Base-by-base conservation (phyloP, 2,888 invertebrate species). In the Pteria penguin region DNA sequence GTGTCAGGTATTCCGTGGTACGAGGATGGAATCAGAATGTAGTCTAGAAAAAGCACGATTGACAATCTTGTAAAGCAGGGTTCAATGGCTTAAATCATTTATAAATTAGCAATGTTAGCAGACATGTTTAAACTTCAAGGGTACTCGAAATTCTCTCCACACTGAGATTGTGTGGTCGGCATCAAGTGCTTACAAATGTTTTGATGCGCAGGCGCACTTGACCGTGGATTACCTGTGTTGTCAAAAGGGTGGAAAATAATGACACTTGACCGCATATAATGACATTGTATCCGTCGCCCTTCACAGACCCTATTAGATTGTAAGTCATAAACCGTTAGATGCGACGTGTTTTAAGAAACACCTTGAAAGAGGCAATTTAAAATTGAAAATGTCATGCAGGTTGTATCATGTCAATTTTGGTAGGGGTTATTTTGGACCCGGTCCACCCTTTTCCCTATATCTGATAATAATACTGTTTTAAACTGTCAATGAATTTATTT, bases 1-100 rank as follows among this genome's bases (percentile, higher is more conserved):
- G 67, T 55, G 54, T 54, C 67, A 67, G 67, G 52, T 54, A 22
- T 54, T 31, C 45, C 45, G 18, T 14, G 18, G 45, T 45, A 45
- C 45, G 8, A 14, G 11, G 18, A 14, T 45, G 11, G 45, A 45
- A 45, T 45, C 18, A 14, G 45, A 45, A 45, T 45, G 11, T 45
- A 45, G 45, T 18, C 18, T 45, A 14, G 45, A 45, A 45, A 45
- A 14, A 18, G 18, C 45, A 45, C 45, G 45, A 45, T 45, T 45
- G 45, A 45, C 8, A 45, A 14, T 45, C 18, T 18, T 14, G 45
- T 45, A 45, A 18, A 18, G 18, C 18, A 45, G 45, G 18, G 45
- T 45, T 45, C 45, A 45, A 45, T 45, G 45, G 18, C 45, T 45
- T 45, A 45, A 45, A 45, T 45, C 45, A 45, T 45, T 45, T 45